Evolutionary conservation across 2,113 vertebrate species (phyloP).

Genomic region (Neodontobutis hainanensis): DNA sequence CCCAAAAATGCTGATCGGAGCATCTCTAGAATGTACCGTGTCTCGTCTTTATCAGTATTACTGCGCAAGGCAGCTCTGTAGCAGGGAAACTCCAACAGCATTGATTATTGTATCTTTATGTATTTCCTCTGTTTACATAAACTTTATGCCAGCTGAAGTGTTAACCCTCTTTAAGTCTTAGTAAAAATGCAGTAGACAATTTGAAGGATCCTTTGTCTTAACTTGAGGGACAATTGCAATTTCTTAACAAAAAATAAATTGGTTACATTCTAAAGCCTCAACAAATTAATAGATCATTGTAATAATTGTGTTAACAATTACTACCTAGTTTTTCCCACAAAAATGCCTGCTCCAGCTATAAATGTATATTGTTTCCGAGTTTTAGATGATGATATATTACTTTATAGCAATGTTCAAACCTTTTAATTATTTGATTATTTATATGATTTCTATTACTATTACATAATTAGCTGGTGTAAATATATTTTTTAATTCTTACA

Average conservation of each 20-base stretch:
- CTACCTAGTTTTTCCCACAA: background rate
- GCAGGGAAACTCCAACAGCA: conserved; percentile 48
- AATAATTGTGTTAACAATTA: background rate
- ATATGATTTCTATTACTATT: background rate
- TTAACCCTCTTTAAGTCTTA: background rate
- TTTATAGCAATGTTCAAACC: conserved; percentile 1
- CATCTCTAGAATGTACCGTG: conserved; percentile 8
- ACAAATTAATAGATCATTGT: background rate
- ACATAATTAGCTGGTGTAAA: too few relatives aligned
- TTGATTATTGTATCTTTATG: background rate
- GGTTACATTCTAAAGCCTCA: background rate
- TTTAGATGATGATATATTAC: conserved; percentile 1
- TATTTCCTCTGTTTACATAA: conserved; percentile 3
- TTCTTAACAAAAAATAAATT: background rate
- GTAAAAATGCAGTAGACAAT: conserved; percentile 1
- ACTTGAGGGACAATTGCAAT: background rate
- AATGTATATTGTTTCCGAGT: too few relatives aligned
- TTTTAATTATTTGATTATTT: conserved; percentile 10
- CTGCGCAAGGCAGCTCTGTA: conserved; percentile 79
- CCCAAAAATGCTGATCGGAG: too few relatives aligned
- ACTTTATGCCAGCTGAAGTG: background rate
- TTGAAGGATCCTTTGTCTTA: background rate
- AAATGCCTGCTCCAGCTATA: conserved; percentile 9
- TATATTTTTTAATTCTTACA: too few relatives aligned
- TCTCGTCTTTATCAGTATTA: conserved; percentile 87